Percentiles rank a stretch among this genome's conserved stretches.
Evolutionary conservation across 2,888 invertebrate genomes (phyloP).

Genomic region (Allacma fusca): DNA sequence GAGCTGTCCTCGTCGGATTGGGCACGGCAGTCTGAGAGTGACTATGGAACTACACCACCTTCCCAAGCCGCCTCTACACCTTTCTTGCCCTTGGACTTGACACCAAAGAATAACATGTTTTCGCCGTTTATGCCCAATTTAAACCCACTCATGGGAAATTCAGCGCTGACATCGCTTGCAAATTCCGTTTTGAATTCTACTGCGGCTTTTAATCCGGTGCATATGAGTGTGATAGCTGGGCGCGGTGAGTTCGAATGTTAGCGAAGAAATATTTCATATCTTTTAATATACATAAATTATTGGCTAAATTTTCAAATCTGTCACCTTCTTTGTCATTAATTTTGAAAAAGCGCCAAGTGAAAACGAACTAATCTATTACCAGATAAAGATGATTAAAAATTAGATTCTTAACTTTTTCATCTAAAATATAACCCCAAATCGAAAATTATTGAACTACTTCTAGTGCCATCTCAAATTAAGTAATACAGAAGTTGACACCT

Average conservation of each 20-base stretch:
- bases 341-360: too few species aligned
- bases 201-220: slow-evolving; percentile 74
- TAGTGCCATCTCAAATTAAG: too few species aligned
- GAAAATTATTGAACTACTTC: too few species aligned
- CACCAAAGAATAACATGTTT: slow-evolving; percentile 40
- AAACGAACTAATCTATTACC: too few species aligned
- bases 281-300: too few species aligned
- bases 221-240: slow-evolving; percentile 83
- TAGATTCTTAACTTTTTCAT: too few species aligned
- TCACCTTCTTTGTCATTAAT: too few species aligned
- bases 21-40: slow-evolving; percentile 22
- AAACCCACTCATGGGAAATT: slow-evolving; percentile 61
- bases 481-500: too few species aligned
- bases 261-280: neutral
- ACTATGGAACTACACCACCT: neutral
- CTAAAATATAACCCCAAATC: too few species aligned
- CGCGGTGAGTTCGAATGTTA: slow-evolving; percentile 30
- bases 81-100: slow-evolving; percentile 40
- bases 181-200: slow-evolving; percentile 83
- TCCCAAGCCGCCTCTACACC: neutral
- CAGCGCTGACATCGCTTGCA: slow-evolving; percentile 81
- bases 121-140: slow-evolving; percentile 29
- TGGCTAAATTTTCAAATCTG: too few species aligned
- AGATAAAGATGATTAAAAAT: too few species aligned
- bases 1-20: slow-evolving; percentile 32